These are phyloP conservation scores for Phengaris alcon DNA, from an alignment of 2,888 invertebrate species.

Conservation along the genomic window DNA sequence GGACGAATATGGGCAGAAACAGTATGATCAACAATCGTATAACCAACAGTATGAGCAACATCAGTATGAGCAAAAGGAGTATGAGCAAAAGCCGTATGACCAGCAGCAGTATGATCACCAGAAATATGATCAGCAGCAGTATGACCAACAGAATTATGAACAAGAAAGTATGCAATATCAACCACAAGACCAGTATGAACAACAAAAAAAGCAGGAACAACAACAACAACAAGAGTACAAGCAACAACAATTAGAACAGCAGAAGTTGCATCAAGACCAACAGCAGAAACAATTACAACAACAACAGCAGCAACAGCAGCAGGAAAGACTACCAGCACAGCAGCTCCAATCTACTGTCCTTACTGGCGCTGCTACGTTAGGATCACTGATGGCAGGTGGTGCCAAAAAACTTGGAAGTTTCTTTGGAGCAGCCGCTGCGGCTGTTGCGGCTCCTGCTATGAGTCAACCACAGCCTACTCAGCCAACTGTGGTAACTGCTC, in stretches of 20 bases:
- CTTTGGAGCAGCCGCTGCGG: conserved; percentile 73
- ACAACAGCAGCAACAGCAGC: conserved; percentile 58
- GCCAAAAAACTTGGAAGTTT: conserved; percentile 74
- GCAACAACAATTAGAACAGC: conserved; percentile 47
- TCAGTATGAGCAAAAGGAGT: conserved; percentile 44
- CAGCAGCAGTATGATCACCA: conserved; percentile 41
- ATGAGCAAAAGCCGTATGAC: background rate
- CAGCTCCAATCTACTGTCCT: conserved; percentile 67
- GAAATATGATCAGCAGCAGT: conserved; percentile 42
- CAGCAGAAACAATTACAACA: conserved; percentile 52
- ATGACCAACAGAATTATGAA: conserved; percentile 44
- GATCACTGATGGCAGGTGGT: conserved; percentile 74
- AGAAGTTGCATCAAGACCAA: conserved; percentile 48
- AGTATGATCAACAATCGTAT: conserved; percentile 42
- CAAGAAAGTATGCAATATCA: conserved; percentile 45
- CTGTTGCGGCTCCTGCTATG: conserved; percentile 59
- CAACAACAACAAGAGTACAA: conserved; percentile 47
- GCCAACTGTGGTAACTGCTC: conserved; percentile 29
- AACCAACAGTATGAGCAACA: conserved; percentile 39
- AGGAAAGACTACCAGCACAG: conserved; percentile 61
- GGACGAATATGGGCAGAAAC: conserved; percentile 46
- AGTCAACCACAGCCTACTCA: conserved; percentile 47
- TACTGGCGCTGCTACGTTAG: conserved; percentile 71
- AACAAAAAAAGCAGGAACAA: conserved; percentile 46
- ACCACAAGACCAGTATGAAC: conserved; percentile 40